Evolutionary conservation across 2,888 invertebrate species (phyloP).

Genomic region (Napeogenes sylphis): DNA sequence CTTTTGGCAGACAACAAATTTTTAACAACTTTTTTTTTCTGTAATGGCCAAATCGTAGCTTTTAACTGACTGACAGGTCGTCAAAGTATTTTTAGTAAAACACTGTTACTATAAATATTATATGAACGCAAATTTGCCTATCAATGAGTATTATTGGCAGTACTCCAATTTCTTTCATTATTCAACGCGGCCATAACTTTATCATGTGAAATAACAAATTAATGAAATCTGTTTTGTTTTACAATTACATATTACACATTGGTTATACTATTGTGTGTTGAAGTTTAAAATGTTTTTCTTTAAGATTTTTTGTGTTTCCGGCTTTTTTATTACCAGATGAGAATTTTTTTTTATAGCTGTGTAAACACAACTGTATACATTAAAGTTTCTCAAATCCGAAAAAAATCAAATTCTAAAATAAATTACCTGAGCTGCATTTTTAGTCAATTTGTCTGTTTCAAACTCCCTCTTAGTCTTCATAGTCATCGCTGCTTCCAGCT

Average conservation of each 20-base stretch:
- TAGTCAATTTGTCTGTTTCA: conserved; percentile 71
- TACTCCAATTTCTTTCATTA: conserved; percentile 17
- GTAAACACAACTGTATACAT: no score
- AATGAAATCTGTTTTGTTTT: not conserved
- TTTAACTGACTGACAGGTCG: conserved; percentile 12
- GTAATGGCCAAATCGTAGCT: no score
- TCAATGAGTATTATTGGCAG: conserved; percentile 22
- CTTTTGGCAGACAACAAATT: no score
- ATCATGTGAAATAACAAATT: not conserved
- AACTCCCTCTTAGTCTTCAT: conserved; percentile 77
- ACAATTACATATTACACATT: no score
- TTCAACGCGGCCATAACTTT: conserved; percentile 4
- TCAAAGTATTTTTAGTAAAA: conserved; percentile 10
- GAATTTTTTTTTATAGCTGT: no score
- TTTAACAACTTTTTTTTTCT: no score
- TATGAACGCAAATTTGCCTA: conserved; percentile 27
- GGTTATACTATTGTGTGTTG: no score
- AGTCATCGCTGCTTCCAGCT: conserved; percentile 80
- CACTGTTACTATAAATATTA: conserved; percentile 30
- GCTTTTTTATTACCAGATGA: no score
- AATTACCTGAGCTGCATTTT: conserved; percentile 72
- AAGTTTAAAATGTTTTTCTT: no score
- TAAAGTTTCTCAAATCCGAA: no score
- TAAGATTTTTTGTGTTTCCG: no score
- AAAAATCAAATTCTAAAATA: no score